Base-by-base conservation (phyloP, 2,888 invertebrate genomes). In the Drosophila cracens region DNA sequence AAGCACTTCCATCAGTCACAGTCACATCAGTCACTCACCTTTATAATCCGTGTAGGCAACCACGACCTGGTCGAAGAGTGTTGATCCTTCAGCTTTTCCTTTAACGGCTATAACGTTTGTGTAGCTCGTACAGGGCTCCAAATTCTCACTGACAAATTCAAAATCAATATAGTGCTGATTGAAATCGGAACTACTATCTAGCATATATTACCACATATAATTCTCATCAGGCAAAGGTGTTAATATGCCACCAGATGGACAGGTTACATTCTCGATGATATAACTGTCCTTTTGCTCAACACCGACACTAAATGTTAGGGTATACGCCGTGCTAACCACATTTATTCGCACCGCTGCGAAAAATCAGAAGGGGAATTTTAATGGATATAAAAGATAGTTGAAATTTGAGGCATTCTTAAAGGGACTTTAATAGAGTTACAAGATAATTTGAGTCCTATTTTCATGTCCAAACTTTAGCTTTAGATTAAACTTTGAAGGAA, bases 111-210 rank as follows among this genome's bases (percentile, higher is more conserved):
- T 51, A 11, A 77, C 73, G 29, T 74, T 79, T n/a, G 79, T 52
- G 54, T 93, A 92, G 4, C 61, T 60, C 4, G 92, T 87, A 59
- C 92, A 92, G 4, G 92, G 92, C 29, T 90, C 81, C n/a, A 92
- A 80, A 7, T 79, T 74, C 67, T 88, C 84, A 72, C 92, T 92
- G 31, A 10, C 1, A 48, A 21, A 8, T 18, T 8, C 18, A 38
- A 18, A 1, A 18, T 7, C 4, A n/a, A 27, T 25, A 16, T 25
- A 25, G 21, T 16, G 4, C 11, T n/a, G 1, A 49, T 13, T 31
- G 18, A 31, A 2, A 27, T 29, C 18, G n/a, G 5, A 8, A 4
- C 3, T 38, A 8, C 0, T 25, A 25, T 21, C 21, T 2, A 25
- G 8, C 7, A 46, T 18, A 51, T 66, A 29, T 40, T 90, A 92